phyloP scores from a whole-genome alignment of 2,113 vertebrate genomes.

The Nematolebias whitei region DNA sequence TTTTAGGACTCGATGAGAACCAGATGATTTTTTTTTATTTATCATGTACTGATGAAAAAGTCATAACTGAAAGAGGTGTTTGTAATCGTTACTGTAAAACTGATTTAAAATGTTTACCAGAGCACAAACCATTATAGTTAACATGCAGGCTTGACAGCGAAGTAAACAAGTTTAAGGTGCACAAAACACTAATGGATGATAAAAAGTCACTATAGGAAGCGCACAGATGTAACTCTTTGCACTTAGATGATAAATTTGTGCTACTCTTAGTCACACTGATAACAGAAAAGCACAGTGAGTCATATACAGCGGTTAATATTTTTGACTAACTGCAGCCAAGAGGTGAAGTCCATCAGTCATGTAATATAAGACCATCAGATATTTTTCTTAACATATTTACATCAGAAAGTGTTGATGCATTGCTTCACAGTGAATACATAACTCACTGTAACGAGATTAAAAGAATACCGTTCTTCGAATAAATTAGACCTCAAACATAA shows the following conservation, averaged over 20 bases:
- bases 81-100: not conserved
- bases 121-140: not conserved
- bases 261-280: slow-evolving; percentile 11
- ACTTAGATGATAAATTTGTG: slow-evolving; percentile 18
- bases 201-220: not conserved
- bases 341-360: not conserved
- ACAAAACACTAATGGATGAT: not conserved
- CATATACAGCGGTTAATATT: not conserved
- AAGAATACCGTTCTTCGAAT: slow-evolving; percentile 15
- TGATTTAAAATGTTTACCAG: too few relatives aligned
- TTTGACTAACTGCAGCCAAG: slow-evolving; percentile 1
- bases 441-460: slow-evolving; percentile 1
- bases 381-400: slow-evolving; percentile 2
- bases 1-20: not conserved
- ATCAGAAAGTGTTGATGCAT: slow-evolving; percentile 4
- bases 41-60: not conserved
- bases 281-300: not conserved
- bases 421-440: not conserved
- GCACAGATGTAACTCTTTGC: slow-evolving; percentile 2
- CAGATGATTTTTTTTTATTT: not conserved
- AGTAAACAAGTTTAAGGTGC: not conserved
- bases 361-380: slow-evolving; percentile 17
- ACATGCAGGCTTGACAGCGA: not conserved
- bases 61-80: not conserved
- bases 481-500: slow-evolving; percentile 1